Conservation (phyloP, 2,888 invertebrate genomes). For the Heterodera filipjevi region DNA sequence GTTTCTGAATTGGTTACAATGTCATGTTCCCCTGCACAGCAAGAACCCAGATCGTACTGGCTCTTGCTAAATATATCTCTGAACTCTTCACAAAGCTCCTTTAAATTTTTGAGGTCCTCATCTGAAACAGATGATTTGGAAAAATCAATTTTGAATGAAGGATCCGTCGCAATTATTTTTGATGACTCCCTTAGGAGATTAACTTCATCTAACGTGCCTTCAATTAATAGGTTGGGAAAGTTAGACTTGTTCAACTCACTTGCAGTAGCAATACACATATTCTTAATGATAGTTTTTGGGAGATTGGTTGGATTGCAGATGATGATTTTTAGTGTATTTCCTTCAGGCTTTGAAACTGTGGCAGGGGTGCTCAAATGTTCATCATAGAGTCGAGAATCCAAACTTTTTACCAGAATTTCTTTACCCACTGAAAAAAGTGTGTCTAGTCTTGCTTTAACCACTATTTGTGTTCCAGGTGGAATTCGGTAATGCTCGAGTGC, state of each 20-base stretch:
- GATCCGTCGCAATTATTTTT: neutral
- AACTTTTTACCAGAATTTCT: neutral
- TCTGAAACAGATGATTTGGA: neutral
- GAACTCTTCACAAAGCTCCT: slow-evolving; percentile 29
- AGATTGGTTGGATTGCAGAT: neutral
- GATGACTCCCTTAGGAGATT: neutral
- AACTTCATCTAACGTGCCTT: neutral
- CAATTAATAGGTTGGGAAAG: neutral
- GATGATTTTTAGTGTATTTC: neutral
- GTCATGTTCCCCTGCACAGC: slow-evolving; percentile 35
- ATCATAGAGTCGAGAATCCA: neutral
- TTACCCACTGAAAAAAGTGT: neutral
- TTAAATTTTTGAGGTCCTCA: slow-evolving; percentile 15
- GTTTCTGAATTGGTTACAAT: slow-evolving; percentile 44
- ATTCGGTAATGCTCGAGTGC: neutral
- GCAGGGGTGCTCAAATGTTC: neutral
- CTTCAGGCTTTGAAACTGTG: neutral
- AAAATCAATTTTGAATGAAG: neutral
- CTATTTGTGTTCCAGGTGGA: neutral
- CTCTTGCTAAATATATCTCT: slow-evolving; percentile 37
- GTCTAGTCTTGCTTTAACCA: neutral
- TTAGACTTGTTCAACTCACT: neutral
- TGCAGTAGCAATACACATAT: neutral
- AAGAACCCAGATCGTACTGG: slow-evolving; percentile 45
- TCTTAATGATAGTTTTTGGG: neutral